Percentiles rank a stretch among this genome's conserved stretches.
These are phyloP conservation scores for Microtus richardsoni DNA, from an alignment of 2,113 vertebrate species.

Conservation along the genomic window DNA sequence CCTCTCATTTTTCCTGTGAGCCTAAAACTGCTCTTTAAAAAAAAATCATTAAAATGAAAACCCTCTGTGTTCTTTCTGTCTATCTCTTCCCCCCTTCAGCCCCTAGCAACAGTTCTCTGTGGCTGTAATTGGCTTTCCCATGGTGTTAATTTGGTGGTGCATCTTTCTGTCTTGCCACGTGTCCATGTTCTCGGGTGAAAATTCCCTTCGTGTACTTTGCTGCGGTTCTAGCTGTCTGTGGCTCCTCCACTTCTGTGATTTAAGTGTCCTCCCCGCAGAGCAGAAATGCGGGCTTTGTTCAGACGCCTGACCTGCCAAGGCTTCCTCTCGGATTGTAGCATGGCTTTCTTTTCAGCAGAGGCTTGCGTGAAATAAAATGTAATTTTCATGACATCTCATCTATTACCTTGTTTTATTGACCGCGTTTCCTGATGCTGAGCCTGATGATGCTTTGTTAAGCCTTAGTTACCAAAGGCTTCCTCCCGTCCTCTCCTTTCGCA, in stretches of 20 bases:
- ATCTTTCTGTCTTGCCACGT: not conserved
- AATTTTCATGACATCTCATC: not conserved
- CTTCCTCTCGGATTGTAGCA: not conserved
- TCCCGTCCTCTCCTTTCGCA: constrained; percentile 4
- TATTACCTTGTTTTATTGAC: not conserved
- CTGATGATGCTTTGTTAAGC: not conserved
- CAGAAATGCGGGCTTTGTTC: not conserved
- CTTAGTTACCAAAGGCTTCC: not conserved
- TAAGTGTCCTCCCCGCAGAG: not conserved
- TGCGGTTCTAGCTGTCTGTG: not conserved
- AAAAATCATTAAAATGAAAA: not conserved
- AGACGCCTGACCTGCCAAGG: not conserved
- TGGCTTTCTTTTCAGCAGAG: not conserved
- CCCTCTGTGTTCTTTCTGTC: not conserved
- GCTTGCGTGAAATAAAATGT: not conserved
- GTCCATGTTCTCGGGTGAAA: not conserved
- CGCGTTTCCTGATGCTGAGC: not conserved
- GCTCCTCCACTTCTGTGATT: not conserved
- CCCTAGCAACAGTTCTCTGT: not conserved
- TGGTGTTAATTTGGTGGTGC: not conserved
- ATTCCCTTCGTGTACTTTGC: not conserved
- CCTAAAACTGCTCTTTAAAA: not conserved
- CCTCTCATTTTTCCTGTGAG: not conserved
- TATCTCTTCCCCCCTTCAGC: not conserved
- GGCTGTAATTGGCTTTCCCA: not conserved